Conservation (phyloP, 1,140 invertebrate genomes). For the Drosophila mojavensis region DNA sequence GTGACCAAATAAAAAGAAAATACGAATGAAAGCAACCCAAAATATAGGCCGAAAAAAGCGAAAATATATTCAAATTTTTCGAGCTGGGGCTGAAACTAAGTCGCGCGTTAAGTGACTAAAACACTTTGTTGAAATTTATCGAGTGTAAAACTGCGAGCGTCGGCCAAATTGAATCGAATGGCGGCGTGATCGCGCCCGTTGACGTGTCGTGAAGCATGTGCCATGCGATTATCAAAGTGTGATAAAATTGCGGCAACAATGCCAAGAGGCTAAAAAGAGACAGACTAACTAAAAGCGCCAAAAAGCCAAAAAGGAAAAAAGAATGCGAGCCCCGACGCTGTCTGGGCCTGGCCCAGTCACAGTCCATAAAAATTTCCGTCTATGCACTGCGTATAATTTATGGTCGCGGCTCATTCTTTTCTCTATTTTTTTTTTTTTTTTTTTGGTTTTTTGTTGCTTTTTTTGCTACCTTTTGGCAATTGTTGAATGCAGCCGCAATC, state of each 20-base stretch:
- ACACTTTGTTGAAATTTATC: slow-evolving; percentile 63
- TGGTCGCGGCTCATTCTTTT: slow-evolving; percentile 42
- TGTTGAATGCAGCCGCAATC: slow-evolving; percentile 70
- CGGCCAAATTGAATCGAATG: slow-evolving; percentile 73
- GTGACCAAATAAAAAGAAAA: slow-evolving; percentile 11
- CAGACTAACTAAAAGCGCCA: not conserved
- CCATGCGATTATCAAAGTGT: slow-evolving; percentile 73
- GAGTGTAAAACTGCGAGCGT: slow-evolving; percentile 46
- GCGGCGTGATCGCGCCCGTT: slow-evolving; percentile 46
- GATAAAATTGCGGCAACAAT: slow-evolving; percentile 73
- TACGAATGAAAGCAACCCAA: not conserved
- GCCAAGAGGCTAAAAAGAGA: slow-evolving; percentile 23
- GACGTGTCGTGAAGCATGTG: slow-evolving; percentile 73
- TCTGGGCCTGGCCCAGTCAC: slow-evolving; percentile 48
- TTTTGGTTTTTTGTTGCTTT: slow-evolving; percentile 30
- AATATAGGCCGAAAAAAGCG: not conserved
- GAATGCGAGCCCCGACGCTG: slow-evolving; percentile 8
- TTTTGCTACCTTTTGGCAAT: slow-evolving; percentile 65
- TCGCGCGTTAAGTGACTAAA: slow-evolving; percentile 55
- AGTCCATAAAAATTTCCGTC: slow-evolving; percentile 73
- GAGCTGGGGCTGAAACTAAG: slow-evolving; percentile 3
- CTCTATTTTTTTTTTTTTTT: too few species aligned
- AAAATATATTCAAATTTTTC: slow-evolving; percentile 13
- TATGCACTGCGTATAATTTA: slow-evolving; percentile 77
- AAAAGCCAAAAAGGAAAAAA: not conserved